Evolutionary conservation across 2,888 invertebrate genomes (phyloP), one percentile per base, ranked within the genome.

Genomic region (Ormia ochracea): DNA sequence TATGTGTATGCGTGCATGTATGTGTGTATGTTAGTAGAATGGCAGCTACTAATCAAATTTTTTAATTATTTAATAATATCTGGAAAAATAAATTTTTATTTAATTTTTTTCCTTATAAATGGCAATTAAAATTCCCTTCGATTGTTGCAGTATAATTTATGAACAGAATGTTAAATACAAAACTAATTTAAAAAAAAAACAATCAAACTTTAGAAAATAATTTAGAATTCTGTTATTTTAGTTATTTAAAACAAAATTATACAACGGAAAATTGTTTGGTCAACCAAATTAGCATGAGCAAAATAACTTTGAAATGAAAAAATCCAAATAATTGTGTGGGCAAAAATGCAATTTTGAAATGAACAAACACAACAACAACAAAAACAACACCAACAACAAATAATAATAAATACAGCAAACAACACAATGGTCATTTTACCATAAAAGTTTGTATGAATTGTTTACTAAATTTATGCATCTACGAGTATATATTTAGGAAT

Each of bases 251-350:
- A 19, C 10, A 43, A 43, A 43, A 43, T 43, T 43, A 43, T 43
- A 3, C 4, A 26, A 26, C 12, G 3, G 7, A 38, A 23, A 26
- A n/a, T n/a, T 41, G 3, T 41, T 48, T 63, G 48, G 4, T 3
- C 43, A 26, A 43, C 59, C 10, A 45, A n/a, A 31, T 19, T 31
- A 63, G n/a, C 33, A 2, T 4, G n/a, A 33, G 2, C 21, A 23
- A 12, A 2, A 14, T 12, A 28, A 43, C 38, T 17, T 33, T 31
- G 6, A 21, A 45, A 50, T 26, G 33, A 17, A 17, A n/a, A 50
- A 65, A 33, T 38, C 9, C 12, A 9, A 28, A 23, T 17, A 41
- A 38, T 26, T 54, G 52, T 41, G 66, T 66, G 52, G 52, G 66
- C 28, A 43, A 21, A 54, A 21, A 52, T 36, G 48, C 28, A 54